Base-by-base conservation (phyloP, 2,797 vertebrate species). In the Xyrichtys novacula region DNA sequence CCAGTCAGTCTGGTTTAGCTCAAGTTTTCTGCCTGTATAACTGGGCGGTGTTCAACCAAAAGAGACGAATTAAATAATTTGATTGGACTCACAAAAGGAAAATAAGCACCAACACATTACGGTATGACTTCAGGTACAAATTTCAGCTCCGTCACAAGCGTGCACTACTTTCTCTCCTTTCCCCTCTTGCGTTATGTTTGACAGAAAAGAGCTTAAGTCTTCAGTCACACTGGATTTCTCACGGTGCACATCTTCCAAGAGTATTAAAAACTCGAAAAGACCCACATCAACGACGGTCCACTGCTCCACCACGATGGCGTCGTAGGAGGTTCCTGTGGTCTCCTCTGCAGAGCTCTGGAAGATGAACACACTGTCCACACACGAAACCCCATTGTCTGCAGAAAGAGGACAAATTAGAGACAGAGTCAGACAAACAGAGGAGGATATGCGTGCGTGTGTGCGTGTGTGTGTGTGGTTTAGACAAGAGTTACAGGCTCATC, bases 251-350 rank as follows among this genome's bases (percentile, higher is more conserved):
- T 73, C 61, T 69, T 47, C 50, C 53, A 48, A 16, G 34, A 72
- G 63, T 44, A 52, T 79, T 78, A 63, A 73, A 72, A 71, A 58
- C 78, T 53, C 34, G 64, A 71, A 69, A 69, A 69, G 53, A 88
- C 89, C 55, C 83, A 92, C 85, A 90, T 98, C 95, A 55, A 99
- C 93, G 49, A 97, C 89, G 15, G 97, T 98, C 96, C 97, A 99
- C 85, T 99, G 97, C 80, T 99, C 98, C 8, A 99, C 96, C 76
- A 99, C 97, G 78, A 99, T 98, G 67, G 97, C 97, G 48, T 99
- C 97, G 16, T 97, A 98, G 73, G 94, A 94, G 66, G 90, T 81
- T 23, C 71, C 36, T 60, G 91, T 55, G 61, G 78, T 95, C 91
- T 93, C 93, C 85, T 96, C 96, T 3, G 88, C 82, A 2, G 93